Evolutionary conservation across 2,113 vertebrate genomes (phyloP).

Genomic region (Tragelaphus imberbis): DNA sequence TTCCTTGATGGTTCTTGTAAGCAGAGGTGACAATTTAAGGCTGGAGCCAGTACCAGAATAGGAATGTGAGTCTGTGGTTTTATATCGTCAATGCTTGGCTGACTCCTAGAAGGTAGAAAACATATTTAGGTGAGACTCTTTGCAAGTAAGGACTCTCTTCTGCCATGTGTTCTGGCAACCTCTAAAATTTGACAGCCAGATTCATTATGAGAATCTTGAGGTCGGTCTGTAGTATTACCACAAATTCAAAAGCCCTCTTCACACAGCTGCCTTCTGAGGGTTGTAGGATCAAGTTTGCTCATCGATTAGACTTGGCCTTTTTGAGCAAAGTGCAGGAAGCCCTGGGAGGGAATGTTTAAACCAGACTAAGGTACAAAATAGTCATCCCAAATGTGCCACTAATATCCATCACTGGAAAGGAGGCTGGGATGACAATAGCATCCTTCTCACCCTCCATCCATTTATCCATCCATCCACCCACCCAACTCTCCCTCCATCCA

Average conservation of each 20-base stretch:
- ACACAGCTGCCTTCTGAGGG: slow-evolving; percentile 44
- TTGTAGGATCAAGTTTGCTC: slow-evolving; percentile 8
- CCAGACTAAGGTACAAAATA: neutral
- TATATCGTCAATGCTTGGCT: slow-evolving; percentile 60
- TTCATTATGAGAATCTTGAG: slow-evolving; percentile 63
- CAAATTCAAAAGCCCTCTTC: slow-evolving; percentile 65
- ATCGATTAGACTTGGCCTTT: slow-evolving; percentile 24
- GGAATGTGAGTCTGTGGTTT: slow-evolving; percentile 76
- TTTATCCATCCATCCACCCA: neutral
- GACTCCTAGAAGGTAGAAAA: neutral
- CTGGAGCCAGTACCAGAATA: slow-evolving; percentile 74
- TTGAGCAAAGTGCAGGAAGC: neutral
- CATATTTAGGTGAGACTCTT: neutral
- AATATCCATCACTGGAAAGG: neutral
- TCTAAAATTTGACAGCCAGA: slow-evolving; percentile 74
- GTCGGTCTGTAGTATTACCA: slow-evolving; percentile 54
- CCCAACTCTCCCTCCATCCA: neutral
- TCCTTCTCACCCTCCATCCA: neutral
- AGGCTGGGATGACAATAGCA: neutral
- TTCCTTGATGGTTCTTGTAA: slow-evolving; percentile 63
- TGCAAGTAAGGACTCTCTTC: slow-evolving; percentile 63
- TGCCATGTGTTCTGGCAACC: slow-evolving; percentile 74
- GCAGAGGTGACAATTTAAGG: slow-evolving; percentile 72
- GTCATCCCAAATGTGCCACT: neutral
- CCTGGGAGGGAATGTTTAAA: neutral